Base-by-base conservation (phyloP, 1,140 invertebrate genomes). In the Aphelenchoides avenae region DNA sequence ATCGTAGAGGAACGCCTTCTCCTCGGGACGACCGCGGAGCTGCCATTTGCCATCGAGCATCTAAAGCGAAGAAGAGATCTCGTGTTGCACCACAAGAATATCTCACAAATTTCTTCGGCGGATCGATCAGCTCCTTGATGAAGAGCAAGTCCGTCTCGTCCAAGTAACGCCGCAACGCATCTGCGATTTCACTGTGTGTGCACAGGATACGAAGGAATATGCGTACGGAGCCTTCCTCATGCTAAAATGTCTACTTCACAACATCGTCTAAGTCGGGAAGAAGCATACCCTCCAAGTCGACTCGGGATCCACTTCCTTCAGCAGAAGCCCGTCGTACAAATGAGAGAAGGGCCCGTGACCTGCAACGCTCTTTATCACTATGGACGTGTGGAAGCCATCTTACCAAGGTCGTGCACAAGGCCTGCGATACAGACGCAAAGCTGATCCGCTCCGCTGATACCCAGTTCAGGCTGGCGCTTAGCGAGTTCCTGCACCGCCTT, bases 281-380 rank as follows among this genome's bases (percentile, higher is more conserved):
- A 20, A 18, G 37, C 24, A 18, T 39, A 39, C 37, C 37, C 37
- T 39, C 3, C 15, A 39, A 18, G 37, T 15, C 15, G 37, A 39
- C 37, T 39, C 1, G 36, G n/a, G n/a, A n/a, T 66, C 48, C 31
- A 42, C 63, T 53, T 54, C 41, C 41, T 43, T 53, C 49, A 75
- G 75, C 43, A 73, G 82, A 4, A 20, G 24, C 67, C 30, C 40
- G 36, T 86, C 84, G 82, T 83, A 86, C 0, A 77, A 59, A 69
- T 86, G 85, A 24, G 82, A 84, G 69, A 84, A 84, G 3, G 85
- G 84, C 3, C 85, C 85, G 73, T 85, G 85, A 7, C 73, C 71
- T 62, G n/a, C n/a, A n/a, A n/a, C n/a, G n/a, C n/a, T n/a, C n/a
- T n/a, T n/a, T n/a, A n/a, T n/a, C n/a, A n/a, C n/a, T n/a, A n/a